Conservation (phyloP, 2,113 vertebrate genomes). For the Trochalopteron elliotii region DNA sequence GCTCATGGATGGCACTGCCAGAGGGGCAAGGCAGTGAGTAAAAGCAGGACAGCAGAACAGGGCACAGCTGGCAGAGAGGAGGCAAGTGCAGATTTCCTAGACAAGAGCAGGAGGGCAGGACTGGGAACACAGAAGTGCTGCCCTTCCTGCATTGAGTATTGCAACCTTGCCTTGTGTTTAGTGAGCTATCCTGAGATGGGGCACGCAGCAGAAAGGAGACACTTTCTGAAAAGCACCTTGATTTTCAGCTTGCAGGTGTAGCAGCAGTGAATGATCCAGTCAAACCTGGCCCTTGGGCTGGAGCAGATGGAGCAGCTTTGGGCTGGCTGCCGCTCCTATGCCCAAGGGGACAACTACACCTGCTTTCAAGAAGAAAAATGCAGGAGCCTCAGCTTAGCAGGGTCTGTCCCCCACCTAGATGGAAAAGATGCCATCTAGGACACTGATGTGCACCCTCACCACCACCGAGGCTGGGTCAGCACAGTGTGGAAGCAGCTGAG, state of each 20-base stretch:
- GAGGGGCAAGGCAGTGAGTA: not conserved
- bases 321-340: not conserved
- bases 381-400: not conserved
- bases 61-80: not conserved
- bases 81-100: not conserved
- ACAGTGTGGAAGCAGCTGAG: not conserved
- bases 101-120: not conserved
- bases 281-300: not conserved
- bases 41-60: not conserved
- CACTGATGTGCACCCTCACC: not conserved
- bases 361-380: not conserved
- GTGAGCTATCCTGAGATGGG: not conserved
- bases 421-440: not conserved
- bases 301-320: not conserved
- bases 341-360: not conserved
- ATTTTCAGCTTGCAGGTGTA: not conserved
- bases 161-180: not conserved
- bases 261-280: not conserved
- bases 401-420: not conserved
- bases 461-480: not conserved
- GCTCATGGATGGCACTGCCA: not conserved
- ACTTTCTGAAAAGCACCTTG: not conserved
- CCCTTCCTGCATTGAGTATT: not conserved
- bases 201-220: not conserved
- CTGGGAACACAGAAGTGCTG: not conserved